Evolutionary conservation across 2,797 vertebrate genomes (phyloP).

Genomic region (Cirrhinus molitorella): DNA sequence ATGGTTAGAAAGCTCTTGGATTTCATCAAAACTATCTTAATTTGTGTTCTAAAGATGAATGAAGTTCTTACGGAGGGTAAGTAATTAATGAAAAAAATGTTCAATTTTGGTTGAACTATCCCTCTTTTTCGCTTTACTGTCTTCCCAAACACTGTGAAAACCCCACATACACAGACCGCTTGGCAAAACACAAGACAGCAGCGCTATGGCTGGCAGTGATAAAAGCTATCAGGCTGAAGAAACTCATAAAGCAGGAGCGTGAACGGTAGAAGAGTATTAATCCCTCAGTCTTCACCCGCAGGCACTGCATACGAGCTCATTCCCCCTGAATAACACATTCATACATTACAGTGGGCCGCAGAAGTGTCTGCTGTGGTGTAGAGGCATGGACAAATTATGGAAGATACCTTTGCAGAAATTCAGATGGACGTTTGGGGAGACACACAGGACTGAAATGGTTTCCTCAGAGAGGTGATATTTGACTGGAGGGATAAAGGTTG

Average conservation of each 20-base stretch:
- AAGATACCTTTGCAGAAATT: constrained; percentile 21
- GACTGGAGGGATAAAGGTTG: constrained; percentile 30
- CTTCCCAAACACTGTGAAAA: not conserved
- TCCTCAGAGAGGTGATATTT: constrained; percentile 53
- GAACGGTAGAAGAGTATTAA: constrained; percentile 29
- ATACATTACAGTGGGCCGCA: not conserved
- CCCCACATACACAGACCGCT: constrained; percentile 3
- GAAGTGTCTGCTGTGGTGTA: not conserved
- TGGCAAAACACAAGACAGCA: constrained; percentile 23
- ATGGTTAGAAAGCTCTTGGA: too few relatives aligned
- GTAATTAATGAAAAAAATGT: too few relatives aligned
- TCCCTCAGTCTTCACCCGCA: constrained; percentile 31
- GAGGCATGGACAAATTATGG: constrained; percentile 1
- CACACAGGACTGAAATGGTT: constrained; percentile 40
- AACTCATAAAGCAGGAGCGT: constrained; percentile 52
- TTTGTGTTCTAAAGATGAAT: too few relatives aligned
- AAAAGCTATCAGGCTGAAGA: constrained; percentile 51
- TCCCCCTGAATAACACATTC: constrained; percentile 28
- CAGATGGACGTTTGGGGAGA: constrained; percentile 40
- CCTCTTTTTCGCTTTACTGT: not conserved
- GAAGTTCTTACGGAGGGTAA: too few relatives aligned
- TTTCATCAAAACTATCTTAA: too few relatives aligned
- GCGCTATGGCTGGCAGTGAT: constrained; percentile 55
- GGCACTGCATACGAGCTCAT: constrained; percentile 38
- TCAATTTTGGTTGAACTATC: too few relatives aligned